Conservation (phyloP, 2,888 invertebrate species). For the Dasysyrphus albostriatus region DNA sequence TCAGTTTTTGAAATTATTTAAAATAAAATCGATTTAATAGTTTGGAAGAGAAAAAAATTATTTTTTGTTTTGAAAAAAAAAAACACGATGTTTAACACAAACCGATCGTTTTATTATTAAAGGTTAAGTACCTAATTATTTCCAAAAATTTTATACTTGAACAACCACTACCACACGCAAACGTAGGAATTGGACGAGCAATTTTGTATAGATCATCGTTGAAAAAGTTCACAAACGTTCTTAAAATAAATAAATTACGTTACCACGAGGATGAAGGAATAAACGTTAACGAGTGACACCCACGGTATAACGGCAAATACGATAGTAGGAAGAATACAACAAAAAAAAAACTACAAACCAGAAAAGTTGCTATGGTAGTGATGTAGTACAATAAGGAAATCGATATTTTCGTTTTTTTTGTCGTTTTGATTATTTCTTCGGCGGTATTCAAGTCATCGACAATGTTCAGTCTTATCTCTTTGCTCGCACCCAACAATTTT, state of each 20-base stretch:
- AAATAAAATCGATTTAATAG: background rate
- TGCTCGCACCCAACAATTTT: conserved; percentile 24
- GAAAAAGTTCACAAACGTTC: conserved; percentile 13
- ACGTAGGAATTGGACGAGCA: background rate
- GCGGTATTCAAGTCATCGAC: conserved; percentile 41
- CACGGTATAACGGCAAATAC: conserved; percentile 23
- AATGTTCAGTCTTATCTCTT: conserved; percentile 42
- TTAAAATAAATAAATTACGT: conserved; percentile 26
- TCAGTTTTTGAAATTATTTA: background rate
- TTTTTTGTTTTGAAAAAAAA: background rate
- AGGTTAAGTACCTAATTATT: background rate
- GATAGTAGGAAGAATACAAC: conserved; percentile 23
- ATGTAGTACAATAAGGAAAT: conserved; percentile 51
- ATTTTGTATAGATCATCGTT: background rate
- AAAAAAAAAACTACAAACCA: conserved; percentile 1
- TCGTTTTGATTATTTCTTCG: conserved; percentile 21
- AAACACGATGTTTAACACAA: background rate
- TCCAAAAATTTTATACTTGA: background rate
- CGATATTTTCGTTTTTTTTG: conserved; percentile 52
- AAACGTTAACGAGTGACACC: conserved; percentile 24
- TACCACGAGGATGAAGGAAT: conserved; percentile 44
- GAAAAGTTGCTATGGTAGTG: conserved; percentile 23
- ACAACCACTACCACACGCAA: background rate
- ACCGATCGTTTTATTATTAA: background rate
- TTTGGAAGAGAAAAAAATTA: background rate